phyloP scores from a whole-genome alignment of 2,797 vertebrate genomes.

The Anguilla megastoma region DNA sequence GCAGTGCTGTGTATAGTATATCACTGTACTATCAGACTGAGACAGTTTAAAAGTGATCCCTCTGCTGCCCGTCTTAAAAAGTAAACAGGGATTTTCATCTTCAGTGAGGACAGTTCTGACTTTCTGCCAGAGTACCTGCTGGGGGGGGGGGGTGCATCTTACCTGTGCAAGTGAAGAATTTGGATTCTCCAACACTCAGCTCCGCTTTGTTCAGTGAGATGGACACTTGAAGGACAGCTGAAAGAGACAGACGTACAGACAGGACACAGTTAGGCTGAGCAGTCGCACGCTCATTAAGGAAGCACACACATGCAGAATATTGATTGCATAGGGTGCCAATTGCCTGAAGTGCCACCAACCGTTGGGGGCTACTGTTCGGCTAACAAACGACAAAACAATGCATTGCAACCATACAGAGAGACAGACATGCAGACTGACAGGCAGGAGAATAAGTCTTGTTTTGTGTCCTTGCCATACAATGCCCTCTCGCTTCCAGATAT shows the following conservation, averaged over 20 bases:
- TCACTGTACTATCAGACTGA: background rate
- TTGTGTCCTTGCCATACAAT: background rate
- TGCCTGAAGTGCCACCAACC: background rate
- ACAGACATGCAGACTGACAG: background rate
- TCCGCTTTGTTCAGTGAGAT: conserved; percentile 98
- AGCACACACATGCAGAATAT: background rate
- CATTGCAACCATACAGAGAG: background rate
- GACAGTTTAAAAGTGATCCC: background rate
- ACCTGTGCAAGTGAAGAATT: conserved; percentile 99
- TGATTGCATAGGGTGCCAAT: background rate
- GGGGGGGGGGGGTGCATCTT: conserved; percentile 40
- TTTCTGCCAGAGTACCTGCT: background rate
- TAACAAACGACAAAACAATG: background rate
- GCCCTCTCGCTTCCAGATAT: background rate
- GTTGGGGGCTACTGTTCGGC: no score
- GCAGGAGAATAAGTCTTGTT: background rate
- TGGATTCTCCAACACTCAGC: conserved; percentile 96
- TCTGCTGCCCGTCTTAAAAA: background rate
- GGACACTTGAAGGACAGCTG: conserved; percentile 94
- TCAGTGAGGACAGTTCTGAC: background rate
- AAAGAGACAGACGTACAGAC: conserved; percentile 48
- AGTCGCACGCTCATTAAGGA: background rate
- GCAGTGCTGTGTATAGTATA: background rate
- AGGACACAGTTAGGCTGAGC: conserved; percentile 24
- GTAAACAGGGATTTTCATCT: background rate